Evolutionary conservation across 2,888 invertebrate genomes (phyloP).

Genomic region (Tachina grossa): DNA sequence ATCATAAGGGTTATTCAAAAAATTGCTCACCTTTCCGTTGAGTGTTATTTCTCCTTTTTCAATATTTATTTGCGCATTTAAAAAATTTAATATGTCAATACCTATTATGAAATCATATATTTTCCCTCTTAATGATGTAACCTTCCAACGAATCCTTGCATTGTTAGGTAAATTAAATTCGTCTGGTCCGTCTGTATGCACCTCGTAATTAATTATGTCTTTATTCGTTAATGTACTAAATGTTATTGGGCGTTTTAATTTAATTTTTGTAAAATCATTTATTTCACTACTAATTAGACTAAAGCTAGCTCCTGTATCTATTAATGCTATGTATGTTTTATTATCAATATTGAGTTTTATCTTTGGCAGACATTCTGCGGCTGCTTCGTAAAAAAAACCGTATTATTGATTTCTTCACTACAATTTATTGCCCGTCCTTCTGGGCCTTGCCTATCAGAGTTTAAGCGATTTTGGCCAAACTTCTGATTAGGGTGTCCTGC

Average conservation of each 20-base stretch:
- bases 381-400: conserved; percentile 26
- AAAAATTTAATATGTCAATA: conserved; percentile 20
- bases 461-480: conserved; percentile 56
- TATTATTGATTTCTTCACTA: not conserved
- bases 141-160: conserved; percentile 46
- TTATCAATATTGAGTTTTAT: conserved; percentile 10
- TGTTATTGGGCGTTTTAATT: conserved; percentile 37
- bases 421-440: not conserved
- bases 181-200: conserved; percentile 40
- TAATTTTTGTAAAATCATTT: conserved; percentile 37
- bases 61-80: conserved; percentile 24
- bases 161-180: conserved; percentile 56
- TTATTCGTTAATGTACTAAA: conserved; percentile 50
- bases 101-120: conserved; percentile 39
- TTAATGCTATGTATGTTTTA: conserved; percentile 41
- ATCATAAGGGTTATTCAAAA: too few relatives aligned
- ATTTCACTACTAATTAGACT: conserved; percentile 45
- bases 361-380: conserved; percentile 19
- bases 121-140: conserved; percentile 35
- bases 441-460: conserved; percentile 31
- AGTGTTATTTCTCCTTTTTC: conserved; percentile 18
- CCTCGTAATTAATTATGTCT: conserved; percentile 46
- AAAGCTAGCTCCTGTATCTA: conserved; percentile 54
- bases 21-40: not conserved
- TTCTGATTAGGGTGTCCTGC: conserved; percentile 44